These are phyloP conservation scores for Pteronotus mesoamericanus DNA, from an alignment of 2,797 vertebrate species.

Conservation along the genomic window DNA sequence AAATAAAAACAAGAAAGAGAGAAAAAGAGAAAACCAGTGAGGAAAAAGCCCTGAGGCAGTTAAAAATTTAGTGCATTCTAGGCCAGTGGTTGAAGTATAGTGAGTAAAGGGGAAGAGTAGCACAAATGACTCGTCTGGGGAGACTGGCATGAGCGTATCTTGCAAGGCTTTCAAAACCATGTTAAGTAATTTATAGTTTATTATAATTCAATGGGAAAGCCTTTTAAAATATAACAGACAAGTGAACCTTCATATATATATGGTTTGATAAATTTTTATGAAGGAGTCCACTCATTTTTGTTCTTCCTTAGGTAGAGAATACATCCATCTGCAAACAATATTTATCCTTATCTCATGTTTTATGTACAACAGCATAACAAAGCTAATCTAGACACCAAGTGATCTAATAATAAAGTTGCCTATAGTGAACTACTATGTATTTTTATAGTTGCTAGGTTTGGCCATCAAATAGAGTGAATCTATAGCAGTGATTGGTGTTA, in stretches of 20 bases:
- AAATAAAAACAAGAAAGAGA: no score
- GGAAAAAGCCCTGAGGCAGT: background rate
- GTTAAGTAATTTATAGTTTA: background rate
- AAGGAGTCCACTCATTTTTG: background rate
- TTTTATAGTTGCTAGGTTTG: conserved; percentile 22
- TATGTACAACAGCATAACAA: background rate
- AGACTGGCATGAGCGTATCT: background rate
- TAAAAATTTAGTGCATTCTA: conserved; percentile 11
- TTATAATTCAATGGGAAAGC: background rate
- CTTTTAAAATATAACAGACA: conserved; percentile 23
- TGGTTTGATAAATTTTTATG: background rate
- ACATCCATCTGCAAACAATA: background rate
- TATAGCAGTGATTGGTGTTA: background rate
- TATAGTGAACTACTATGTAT: background rate
- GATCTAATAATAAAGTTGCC: conserved; percentile 40
- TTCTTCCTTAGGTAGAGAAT: background rate
- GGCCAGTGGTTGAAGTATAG: background rate
- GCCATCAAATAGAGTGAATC: background rate
- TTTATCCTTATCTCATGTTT: background rate
- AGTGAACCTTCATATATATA: background rate
- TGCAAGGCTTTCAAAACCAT: background rate
- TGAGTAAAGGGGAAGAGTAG: background rate
- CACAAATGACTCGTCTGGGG: background rate
- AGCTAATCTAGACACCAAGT: background rate
- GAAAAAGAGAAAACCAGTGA: no score